Evolutionary conservation across 2,888 invertebrate species (phyloP).

Genomic region (Pterostichus madidus): DNA sequence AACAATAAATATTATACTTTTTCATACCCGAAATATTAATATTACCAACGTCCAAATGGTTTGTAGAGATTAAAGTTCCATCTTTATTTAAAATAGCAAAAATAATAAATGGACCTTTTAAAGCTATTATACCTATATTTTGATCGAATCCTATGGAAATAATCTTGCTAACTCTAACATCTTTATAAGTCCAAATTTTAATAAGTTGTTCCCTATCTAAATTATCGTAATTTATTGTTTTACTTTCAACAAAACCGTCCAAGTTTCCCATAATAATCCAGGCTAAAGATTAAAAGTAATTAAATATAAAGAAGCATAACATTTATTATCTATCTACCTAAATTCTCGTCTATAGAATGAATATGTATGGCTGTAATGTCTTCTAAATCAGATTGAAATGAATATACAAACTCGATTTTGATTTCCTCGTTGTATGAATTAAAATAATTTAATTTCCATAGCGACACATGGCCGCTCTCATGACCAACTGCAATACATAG

Average conservation of each 20-base stretch:
- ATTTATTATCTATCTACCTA: slow-evolving; percentile 19
- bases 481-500: slow-evolving; percentile 73
- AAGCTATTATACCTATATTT: slow-evolving; percentile 47
- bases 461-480: slow-evolving; percentile 72
- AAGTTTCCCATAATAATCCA: slow-evolving; percentile 71
- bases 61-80: slow-evolving; percentile 42
- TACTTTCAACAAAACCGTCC: slow-evolving; percentile 72
- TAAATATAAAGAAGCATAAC: slow-evolving; percentile 20
- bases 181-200: slow-evolving; percentile 70
- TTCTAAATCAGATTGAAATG: slow-evolving; percentile 70
- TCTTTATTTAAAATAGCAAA: slow-evolving; percentile 46
- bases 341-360: slow-evolving; percentile 67
- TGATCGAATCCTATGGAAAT: slow-evolving; percentile 43
- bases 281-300: slow-evolving; percentile 67
- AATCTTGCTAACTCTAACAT: slow-evolving; percentile 66
- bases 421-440: slow-evolving; percentile 68
- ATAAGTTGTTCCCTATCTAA: background rate
- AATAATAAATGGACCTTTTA: slow-evolving; percentile 60
- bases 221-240: slow-evolving; percentile 68
- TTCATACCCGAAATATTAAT: slow-evolving; percentile 73
- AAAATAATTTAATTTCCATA: slow-evolving; percentile 72
- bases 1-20: slow-evolving; percentile 37
- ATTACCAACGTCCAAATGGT: slow-evolving; percentile 71
- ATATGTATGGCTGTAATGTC: slow-evolving; percentile 72
- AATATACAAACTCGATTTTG: slow-evolving; percentile 69